phyloP scores from a whole-genome alignment of 2,113 vertebrate species.

The Lagopus muta region DNA sequence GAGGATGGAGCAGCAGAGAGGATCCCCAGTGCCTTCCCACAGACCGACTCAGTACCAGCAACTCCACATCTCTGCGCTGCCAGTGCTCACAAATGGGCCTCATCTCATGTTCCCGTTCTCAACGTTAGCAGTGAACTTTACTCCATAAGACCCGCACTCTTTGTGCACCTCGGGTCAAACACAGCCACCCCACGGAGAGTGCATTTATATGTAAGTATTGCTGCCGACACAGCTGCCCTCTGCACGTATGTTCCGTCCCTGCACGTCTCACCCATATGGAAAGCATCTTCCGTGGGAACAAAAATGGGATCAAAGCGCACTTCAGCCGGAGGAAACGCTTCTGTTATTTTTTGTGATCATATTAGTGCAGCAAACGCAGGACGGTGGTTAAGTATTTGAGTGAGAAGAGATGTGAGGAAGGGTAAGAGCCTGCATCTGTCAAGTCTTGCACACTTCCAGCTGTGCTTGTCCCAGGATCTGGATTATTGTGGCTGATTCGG shows the following conservation, averaged over 20 bases:
- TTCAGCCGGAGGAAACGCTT: background rate
- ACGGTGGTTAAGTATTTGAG: fast-evolving
- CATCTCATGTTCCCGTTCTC: background rate
- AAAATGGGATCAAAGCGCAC: background rate
- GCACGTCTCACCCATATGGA: background rate
- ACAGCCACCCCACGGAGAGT: background rate
- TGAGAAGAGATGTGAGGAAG: background rate
- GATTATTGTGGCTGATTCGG: background rate
- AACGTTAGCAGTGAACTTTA: background rate
- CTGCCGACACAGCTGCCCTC: background rate
- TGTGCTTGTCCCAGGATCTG: background rate
- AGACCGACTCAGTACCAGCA: background rate
- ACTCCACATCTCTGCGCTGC: fast-evolving
- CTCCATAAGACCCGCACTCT: background rate
- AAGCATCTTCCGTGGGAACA: background rate
- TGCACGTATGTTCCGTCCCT: background rate
- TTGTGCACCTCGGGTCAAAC: background rate
- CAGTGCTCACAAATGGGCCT: background rate
- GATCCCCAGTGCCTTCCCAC: background rate
- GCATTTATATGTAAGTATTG: background rate
- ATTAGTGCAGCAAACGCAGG: fast-evolving
- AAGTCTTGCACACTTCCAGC: background rate
- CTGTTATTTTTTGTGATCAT: background rate
- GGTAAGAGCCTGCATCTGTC: background rate
- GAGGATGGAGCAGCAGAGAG: background rate